A percentile compares a stretch with the other conserved stretches of the same genome.
Evolutionary conservation across 2,113 vertebrate genomes (phyloP).

Genomic region (Lophochroa leadbeateri): DNA sequence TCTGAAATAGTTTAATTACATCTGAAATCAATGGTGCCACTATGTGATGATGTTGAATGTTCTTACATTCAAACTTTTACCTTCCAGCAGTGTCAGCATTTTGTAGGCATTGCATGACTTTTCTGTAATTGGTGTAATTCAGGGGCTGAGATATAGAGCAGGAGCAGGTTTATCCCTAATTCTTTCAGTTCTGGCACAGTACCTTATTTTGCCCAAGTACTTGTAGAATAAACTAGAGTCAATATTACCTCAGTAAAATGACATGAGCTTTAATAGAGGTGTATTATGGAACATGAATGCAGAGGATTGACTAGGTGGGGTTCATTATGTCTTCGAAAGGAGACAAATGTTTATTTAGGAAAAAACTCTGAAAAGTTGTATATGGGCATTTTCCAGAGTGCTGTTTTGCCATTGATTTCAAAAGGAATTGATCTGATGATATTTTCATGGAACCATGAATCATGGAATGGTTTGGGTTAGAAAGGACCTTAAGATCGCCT

Average conservation of each 20-base stretch:
- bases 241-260: neutral
- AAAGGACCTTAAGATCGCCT: neutral
- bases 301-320: neutral
- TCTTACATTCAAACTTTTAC: neutral
- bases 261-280: neutral
- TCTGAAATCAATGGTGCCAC: neutral
- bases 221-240: neutral
- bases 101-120: neutral
- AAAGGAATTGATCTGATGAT: neutral
- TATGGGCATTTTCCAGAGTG: neutral
- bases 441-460: neutral
- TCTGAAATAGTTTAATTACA: neutral
- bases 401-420: neutral
- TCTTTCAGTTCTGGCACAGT: neutral
- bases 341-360: neutral
- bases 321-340: neutral
- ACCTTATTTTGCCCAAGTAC: neutral
- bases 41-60: neutral
- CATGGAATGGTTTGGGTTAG: neutral
- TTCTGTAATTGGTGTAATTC: neutral
- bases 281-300: neutral
- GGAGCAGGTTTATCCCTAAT: neutral
- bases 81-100: neutral
- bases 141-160: neutral
- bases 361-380: neutral